Evolutionary conservation across 2,888 invertebrate species (phyloP).

Genomic region (Bombylius major): DNA sequence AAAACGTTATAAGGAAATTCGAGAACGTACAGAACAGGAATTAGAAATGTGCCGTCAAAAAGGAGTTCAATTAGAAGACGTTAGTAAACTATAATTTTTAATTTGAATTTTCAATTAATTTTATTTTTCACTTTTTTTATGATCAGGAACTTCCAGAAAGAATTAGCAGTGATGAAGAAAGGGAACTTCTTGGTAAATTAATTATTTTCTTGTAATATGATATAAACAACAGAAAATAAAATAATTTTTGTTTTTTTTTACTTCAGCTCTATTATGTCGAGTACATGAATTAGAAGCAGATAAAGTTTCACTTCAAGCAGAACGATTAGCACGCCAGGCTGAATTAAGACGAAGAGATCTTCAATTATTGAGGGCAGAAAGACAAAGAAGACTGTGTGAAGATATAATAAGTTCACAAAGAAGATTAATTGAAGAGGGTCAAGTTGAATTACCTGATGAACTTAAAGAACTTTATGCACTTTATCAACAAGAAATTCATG

Average conservation of each 20-base stretch:
- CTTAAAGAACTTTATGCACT: constrained; percentile 66
- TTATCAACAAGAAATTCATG: constrained; percentile 80
- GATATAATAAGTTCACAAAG: constrained; percentile 84
- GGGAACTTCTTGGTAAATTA: constrained; percentile 48
- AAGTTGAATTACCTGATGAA: constrained; percentile 57
- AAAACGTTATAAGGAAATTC: constrained; percentile 62
- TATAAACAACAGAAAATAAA: neutral
- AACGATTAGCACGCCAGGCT: constrained; percentile 71
- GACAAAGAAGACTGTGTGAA: constrained; percentile 76
- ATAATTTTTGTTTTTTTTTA: constrained; percentile 27
- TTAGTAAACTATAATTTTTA: constrained; percentile 30
- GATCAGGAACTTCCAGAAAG: constrained; percentile 63
- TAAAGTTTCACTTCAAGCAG: constrained; percentile 83
- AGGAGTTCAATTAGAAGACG: constrained; percentile 74
- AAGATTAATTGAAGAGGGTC: constrained; percentile 67
- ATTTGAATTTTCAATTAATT: neutral
- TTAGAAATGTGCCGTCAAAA: constrained; percentile 65
- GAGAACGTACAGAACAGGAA: constrained; percentile 66
- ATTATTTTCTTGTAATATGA: neutral
- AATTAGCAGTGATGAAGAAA: constrained; percentile 77
- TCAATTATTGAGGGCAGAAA: constrained; percentile 66
- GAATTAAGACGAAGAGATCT: constrained; percentile 75
- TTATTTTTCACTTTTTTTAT: neutral
- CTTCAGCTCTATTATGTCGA: constrained; percentile 66
- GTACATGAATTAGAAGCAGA: constrained; percentile 92